Conservation (phyloP, 1,140 invertebrate genomes). For the Pollicipes pollicipes region DNA sequence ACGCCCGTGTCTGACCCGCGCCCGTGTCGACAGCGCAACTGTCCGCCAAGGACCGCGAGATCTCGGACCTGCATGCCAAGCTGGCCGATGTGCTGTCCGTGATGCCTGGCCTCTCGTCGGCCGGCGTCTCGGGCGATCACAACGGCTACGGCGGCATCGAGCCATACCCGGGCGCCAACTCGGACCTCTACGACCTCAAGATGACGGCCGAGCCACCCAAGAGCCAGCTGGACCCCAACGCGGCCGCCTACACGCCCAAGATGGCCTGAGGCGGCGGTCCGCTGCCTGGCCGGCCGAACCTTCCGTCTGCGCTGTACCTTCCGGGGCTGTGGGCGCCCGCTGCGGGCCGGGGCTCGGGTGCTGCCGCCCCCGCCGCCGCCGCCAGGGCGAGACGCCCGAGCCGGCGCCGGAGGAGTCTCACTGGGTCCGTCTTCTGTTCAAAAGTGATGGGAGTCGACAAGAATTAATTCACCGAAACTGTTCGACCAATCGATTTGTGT, state of each 20-base stretch:
- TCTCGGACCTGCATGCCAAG: slow-evolving; percentile 72
- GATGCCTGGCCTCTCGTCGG: slow-evolving; percentile 42
- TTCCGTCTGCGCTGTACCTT: too few relatives aligned
- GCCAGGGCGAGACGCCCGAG: too few relatives aligned
- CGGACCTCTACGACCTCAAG: slow-evolving; percentile 18
- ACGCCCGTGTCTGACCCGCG: too few relatives aligned
- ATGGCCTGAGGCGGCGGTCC: background rate
- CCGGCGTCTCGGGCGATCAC: slow-evolving; percentile 13
- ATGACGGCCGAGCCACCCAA: slow-evolving; percentile 15
- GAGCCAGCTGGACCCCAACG: slow-evolving; percentile 59
- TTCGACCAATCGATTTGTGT: too few relatives aligned
- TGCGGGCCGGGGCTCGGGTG: too few relatives aligned
- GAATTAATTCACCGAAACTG: too few relatives aligned
- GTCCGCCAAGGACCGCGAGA: slow-evolving; percentile 54
- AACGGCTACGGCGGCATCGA: slow-evolving; percentile 15
- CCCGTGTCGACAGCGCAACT: background rate
- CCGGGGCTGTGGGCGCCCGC: too few relatives aligned
- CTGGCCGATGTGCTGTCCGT: slow-evolving; percentile 79
- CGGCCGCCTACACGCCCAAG: slow-evolving; percentile 76
- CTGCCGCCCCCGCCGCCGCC: too few relatives aligned
- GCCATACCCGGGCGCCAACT: slow-evolving; percentile 18
- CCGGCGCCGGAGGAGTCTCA: too few relatives aligned
- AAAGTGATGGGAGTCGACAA: too few relatives aligned
- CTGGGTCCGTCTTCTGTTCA: too few relatives aligned
- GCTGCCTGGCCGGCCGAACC: too few relatives aligned